Evolutionary conservation across 1,140 invertebrate species (phyloP), one percentile per base, ranked within the genome.

Genomic region (Drosophila sp.): DNA sequence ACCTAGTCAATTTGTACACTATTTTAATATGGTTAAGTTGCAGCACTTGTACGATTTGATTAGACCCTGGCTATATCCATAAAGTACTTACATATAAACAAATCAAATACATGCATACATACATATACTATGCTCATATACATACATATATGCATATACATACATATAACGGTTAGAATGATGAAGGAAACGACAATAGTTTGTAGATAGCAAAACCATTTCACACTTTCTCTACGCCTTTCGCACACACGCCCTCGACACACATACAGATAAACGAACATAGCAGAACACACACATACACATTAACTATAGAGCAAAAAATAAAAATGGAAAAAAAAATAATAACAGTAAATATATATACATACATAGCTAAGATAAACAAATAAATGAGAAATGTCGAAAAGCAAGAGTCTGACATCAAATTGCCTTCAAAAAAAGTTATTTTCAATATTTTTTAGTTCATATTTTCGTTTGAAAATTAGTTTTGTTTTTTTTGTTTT

Each of bases 361-460:
- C 6, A 69, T 5, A 60, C 54, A 55, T 73, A 77, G 54, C 62
- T 64, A 73, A 77, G 57, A 64, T 32, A 58, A 71, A 54, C 30
- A 58, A 40, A 63, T 68, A 72, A 72, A 79, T 70, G 70, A 44
- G 44, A 65, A 58, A 66, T 63, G 75, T 78, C 66, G 66, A 75
- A 54, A 65, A 75, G 84, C 80, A 87, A 89, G 83, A 87, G 84
- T 87, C 84, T 87, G 84, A 87, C 84, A 89, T 87, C 67, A 84
- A 89, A 87, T 87, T 90, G 84, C 84, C 84, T 87, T 87, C 77
- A 89, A 87, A 72, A 47, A 27, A 60, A 25, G 54, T 76, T 76
- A 69, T 76, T 76, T 75, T 76, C 40, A 54, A 69, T 75, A 40
- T 76, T 75, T 68, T 74, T 60, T 17, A 27, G 44, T 50, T 61